A percentile compares a stretch with the other conserved stretches of the same genome.
Conservation (phyloP, 2,797 vertebrate genomes). For the Fratercula arctica region DNA sequence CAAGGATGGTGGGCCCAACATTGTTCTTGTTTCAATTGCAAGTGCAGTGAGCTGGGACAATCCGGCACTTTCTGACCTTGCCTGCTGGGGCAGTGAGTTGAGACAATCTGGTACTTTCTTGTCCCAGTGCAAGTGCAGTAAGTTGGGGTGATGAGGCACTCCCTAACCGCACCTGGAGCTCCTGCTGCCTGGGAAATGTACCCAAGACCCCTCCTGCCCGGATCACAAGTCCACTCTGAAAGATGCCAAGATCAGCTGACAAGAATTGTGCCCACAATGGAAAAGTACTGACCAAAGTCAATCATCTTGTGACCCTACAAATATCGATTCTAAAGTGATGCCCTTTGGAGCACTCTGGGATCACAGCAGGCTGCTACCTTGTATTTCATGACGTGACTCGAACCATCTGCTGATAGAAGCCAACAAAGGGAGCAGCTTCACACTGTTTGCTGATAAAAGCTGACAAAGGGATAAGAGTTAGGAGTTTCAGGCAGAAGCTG, state of each 20-base stretch:
- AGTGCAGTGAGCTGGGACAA: not conserved
- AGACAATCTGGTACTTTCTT: not conserved
- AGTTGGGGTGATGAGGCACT: not conserved
- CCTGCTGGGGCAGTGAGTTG: not conserved
- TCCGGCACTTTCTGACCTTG: not conserved
- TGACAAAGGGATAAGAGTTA: not conserved
- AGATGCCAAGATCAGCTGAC: not conserved
- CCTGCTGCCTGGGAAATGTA: not conserved
- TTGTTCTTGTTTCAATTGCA: not conserved
- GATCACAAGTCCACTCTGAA: not conserved
- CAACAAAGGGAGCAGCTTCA: not conserved
- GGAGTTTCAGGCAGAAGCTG: not conserved
- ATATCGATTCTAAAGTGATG: not conserved
- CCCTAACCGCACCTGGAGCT: not conserved
- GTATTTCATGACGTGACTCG: not conserved
- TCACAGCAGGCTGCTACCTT: not conserved
- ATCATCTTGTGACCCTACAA: not conserved
- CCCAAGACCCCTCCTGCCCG: not conserved
- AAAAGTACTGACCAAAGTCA: not conserved
- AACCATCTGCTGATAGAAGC: not conserved
- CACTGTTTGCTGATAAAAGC: not conserved
- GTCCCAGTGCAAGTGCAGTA: not conserved
- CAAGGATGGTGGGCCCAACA: not conserved
- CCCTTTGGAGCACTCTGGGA: not conserved
- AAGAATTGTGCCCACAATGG: not conserved